Conservation (phyloP, 2,113 vertebrate genomes). For the Odocoileus virginianus region DNA sequence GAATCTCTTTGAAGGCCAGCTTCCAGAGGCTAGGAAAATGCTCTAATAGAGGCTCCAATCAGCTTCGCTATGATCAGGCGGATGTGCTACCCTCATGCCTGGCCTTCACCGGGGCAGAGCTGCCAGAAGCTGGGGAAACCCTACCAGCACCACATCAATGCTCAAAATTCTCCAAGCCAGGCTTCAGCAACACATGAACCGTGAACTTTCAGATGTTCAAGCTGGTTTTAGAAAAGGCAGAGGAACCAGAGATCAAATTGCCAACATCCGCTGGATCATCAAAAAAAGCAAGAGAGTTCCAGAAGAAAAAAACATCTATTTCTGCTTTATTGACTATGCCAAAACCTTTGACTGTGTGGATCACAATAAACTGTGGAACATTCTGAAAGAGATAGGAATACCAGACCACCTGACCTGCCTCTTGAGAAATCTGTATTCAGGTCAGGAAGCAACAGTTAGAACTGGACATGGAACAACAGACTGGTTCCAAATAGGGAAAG, state of each 20-base stretch:
- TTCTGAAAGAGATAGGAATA: background rate
- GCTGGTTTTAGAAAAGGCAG: background rate
- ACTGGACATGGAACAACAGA: background rate
- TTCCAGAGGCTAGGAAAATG: background rate
- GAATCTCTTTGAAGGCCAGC: background rate
- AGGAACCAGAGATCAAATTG: background rate
- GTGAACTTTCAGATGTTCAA: background rate
- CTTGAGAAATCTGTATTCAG: background rate
- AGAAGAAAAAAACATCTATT: background rate
- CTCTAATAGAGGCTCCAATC: background rate
- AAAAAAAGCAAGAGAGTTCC: background rate
- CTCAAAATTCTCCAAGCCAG: background rate
- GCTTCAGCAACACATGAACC: fast-evolving
- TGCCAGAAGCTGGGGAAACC: background rate
- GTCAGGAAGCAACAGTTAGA: background rate
- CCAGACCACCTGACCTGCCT: background rate
- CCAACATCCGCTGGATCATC: background rate
- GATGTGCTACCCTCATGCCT: background rate
- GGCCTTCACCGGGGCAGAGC: background rate
- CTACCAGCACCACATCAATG: background rate
- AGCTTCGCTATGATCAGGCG: background rate
- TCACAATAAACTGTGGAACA: background rate
- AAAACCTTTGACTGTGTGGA: background rate
- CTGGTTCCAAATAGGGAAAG: background rate
- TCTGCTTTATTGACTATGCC: background rate